Evolutionary conservation across 2,888 invertebrate species (phyloP).

Genomic region (Drosophila meridiana): DNA sequence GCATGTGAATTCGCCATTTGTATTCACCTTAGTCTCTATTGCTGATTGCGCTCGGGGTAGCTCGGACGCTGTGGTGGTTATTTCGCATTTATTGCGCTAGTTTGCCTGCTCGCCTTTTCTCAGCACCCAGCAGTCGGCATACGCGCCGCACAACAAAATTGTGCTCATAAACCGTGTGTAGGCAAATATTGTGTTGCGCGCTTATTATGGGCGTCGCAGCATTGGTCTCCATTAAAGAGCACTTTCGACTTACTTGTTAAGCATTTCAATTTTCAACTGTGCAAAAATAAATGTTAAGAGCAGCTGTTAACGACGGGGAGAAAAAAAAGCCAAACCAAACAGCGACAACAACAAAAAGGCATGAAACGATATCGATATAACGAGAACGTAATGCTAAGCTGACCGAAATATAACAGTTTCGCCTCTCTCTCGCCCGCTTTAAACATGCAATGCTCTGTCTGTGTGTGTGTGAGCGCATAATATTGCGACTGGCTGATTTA

Average conservation of each 20-base stretch:
- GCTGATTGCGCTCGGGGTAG: conserved; percentile 3
- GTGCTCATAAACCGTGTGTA: conserved; percentile 75
- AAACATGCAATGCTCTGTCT: conserved; percentile 17
- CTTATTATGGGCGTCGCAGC: not conserved
- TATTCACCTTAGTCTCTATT: conserved; percentile 31
- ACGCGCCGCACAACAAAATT: conserved; percentile 81
- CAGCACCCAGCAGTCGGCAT: conserved; percentile 80
- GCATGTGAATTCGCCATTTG: conserved; percentile 17
- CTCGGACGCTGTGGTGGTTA: conserved; percentile 20
- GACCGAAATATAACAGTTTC: conserved; percentile 49
- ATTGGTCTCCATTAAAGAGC: conserved; percentile 38
- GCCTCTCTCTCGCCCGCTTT: conserved; percentile 6
- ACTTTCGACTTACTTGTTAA: conserved; percentile 8
- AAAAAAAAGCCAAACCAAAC: not conserved
- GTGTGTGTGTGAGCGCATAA: not conserved
- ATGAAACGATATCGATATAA: conserved; percentile 39
- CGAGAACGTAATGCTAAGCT: conserved; percentile 44
- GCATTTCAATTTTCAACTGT: conserved; percentile 29
- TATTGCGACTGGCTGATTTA: conserved; percentile 4
- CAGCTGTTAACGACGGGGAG: conserved; percentile 35
- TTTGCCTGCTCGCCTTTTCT: conserved; percentile 71
- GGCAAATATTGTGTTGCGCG: conserved; percentile 60
- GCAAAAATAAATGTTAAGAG: conserved; percentile 29
- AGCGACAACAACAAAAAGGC: not conserved
- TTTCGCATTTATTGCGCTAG: conserved; percentile 28